A percentile compares a stretch with the other conserved stretches of the same genome.
Evolutionary conservation across 2,888 invertebrate species (phyloP).

Genomic region (Cordilura impudica): DNA sequence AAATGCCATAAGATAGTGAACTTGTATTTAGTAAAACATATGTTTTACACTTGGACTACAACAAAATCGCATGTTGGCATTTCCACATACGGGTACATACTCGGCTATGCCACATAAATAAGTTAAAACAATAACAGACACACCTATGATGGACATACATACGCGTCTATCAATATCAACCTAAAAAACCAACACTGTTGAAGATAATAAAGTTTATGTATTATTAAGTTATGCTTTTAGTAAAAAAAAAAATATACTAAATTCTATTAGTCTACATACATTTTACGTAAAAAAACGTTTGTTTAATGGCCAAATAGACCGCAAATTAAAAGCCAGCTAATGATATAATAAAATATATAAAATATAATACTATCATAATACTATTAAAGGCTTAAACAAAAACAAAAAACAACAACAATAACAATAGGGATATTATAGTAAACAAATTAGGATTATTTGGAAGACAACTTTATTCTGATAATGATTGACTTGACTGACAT

Average conservation of each 20-base stretch:
- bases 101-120: background rate
- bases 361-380: slow-evolving; percentile 10
- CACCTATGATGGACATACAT: slow-evolving; percentile 7
- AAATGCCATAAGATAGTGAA: background rate
- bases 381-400: background rate
- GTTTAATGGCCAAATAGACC: slow-evolving; percentile 27
- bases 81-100: background rate
- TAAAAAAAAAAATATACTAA: background rate
- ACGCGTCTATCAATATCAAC: no score
- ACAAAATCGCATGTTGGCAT: slow-evolving; percentile 42
- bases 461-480: slow-evolving; percentile 55
- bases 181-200: background rate
- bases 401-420: slow-evolving; percentile 5
- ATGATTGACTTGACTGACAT: slow-evolving; percentile 52
- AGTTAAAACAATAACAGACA: slow-evolving; percentile 17
- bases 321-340: slow-evolving; percentile 23
- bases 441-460: slow-evolving; percentile 45
- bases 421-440: slow-evolving; percentile 6
- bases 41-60: slow-evolving; percentile 35
- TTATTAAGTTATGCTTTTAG: slow-evolving; percentile 9
- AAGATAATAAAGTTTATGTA: slow-evolving; percentile 22
- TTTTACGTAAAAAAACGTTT: background rate
- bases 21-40: slow-evolving; percentile 24
- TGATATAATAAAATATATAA: slow-evolving; percentile 50
- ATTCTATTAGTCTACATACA: slow-evolving; percentile 22